Evolutionary conservation across 1,140 invertebrate genomes (phyloP), one percentile per base, ranked within the genome.

Genomic region (Asobara japonica): DNA sequence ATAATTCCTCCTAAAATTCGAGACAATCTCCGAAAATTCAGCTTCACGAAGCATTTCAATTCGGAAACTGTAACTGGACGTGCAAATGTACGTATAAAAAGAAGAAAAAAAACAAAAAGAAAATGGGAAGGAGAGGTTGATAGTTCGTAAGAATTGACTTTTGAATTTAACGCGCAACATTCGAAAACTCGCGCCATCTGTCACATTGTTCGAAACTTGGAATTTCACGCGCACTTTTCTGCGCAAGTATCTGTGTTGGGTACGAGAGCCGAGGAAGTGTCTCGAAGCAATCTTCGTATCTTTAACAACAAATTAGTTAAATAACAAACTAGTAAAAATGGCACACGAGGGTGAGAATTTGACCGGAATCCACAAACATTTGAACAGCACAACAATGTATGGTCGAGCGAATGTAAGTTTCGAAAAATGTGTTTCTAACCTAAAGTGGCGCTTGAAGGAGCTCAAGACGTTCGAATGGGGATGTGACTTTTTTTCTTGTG

Each of bases 371-470:
- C 11, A 65, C 6, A 71, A 71, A 71, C 65, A 65, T 10, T 33
- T 71, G 1, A 71, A 71, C 29, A 71, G 69, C 48, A 33, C 41
- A 3, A 71, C 69, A 22, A 25, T 48, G 7, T 8, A 13, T 25
- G 69, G 69, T 18, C 62, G 69, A 25, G 69, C 69, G 13, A 71
- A 71, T 25, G 69, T 71, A 48, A 71, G 62, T 70, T 51, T 3
- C 18, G 7, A 30, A 1, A 51, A 51, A 7, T 41, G 29, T 27
- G 8, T 11, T 33, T 3, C 27, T 65, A 71, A 71, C 69, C 69
- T 71, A 13, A 20, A 60, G 0, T 5, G 0, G 1, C 13, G 4
- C 1, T 45, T 10, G n/a, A 51, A 7, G 27, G 8, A 18, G 6
- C 18, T 38, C n/a, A 20, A 18, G 1, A 51, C 11, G 20, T n/a